Percentiles rank a stretch among this genome's conserved stretches.
phyloP scores from a whole-genome alignment of 2,113 vertebrate species.

The Falco punctatus region DNA sequence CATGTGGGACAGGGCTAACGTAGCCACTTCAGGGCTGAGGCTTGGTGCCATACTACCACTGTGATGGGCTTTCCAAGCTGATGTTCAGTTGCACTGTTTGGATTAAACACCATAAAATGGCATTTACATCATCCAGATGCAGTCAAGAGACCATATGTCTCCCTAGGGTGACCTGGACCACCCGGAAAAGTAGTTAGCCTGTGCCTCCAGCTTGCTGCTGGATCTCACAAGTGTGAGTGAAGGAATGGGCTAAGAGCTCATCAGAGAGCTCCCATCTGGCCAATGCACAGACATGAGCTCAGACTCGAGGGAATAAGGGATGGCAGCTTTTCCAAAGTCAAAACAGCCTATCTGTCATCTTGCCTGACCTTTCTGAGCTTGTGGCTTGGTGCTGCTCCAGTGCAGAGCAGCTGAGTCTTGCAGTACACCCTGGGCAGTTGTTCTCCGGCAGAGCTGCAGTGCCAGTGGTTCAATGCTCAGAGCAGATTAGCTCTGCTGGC shows the following conservation, averaged over 20 bases:
- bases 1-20: not conserved
- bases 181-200: not conserved
- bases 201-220: not conserved
- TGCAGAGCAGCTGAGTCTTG: not conserved
- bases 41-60: accelerated
- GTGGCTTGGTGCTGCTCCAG: not conserved
- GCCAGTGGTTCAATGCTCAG: not conserved
- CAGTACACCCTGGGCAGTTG: accelerated
- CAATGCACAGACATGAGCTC: not conserved
- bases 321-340: not conserved
- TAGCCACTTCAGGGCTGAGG: not conserved
- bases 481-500: not conserved
- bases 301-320: not conserved
- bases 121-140: not conserved
- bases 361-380: not conserved
- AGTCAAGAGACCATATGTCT: not conserved
- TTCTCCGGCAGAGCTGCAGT: not conserved
- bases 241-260: not conserved
- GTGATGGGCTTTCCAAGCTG: not conserved
- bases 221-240: not conserved
- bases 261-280: not conserved
- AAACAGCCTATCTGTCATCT: not conserved
- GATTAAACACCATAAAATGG: not conserved
- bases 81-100: not conserved
- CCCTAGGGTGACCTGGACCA: not conserved